Conservation (phyloP, 2,113 vertebrate species). For the Corythoichthys haematopterus region DNA sequence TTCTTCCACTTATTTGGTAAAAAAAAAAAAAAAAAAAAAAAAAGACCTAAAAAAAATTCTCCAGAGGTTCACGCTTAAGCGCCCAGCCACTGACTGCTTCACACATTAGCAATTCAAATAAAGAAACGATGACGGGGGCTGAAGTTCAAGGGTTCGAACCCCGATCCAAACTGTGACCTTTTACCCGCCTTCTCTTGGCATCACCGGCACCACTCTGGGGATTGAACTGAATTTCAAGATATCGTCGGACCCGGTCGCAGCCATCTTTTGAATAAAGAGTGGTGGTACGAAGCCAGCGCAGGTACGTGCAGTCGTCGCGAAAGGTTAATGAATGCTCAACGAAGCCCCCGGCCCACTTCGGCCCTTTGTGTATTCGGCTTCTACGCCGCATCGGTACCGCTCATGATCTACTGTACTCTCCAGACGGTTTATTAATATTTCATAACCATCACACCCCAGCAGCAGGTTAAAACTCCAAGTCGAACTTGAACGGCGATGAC, state of each 20-base stretch:
- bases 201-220: conserved; percentile 7
- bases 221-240: conserved; percentile 4
- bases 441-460: conserved; percentile 32
- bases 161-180: conserved; percentile 67
- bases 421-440: conserved; percentile 50
- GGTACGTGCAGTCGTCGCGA: conserved; percentile 47
- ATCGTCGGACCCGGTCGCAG: background rate
- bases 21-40: too few relatives aligned
- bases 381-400: conserved; percentile 36
- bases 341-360: conserved; percentile 42
- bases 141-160: conserved; percentile 17
- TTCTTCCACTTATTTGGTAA: too few relatives aligned
- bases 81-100: conserved; percentile 35
- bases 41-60: too few relatives aligned
- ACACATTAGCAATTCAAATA: conserved; percentile 64
- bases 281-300: conserved; percentile 9
- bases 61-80: conserved; percentile 9
- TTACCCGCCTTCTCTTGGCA: conserved; percentile 11
- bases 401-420: conserved; percentile 48
- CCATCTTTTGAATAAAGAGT: conserved; percentile 31
- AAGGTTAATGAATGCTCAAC: conserved; percentile 72
- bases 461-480: background rate
- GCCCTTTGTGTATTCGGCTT: conserved; percentile 60
- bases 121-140: conserved; percentile 20
- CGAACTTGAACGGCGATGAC: background rate